Base-by-base conservation (phyloP, 2,113 vertebrate species). In the Hippolais icterina region DNA sequence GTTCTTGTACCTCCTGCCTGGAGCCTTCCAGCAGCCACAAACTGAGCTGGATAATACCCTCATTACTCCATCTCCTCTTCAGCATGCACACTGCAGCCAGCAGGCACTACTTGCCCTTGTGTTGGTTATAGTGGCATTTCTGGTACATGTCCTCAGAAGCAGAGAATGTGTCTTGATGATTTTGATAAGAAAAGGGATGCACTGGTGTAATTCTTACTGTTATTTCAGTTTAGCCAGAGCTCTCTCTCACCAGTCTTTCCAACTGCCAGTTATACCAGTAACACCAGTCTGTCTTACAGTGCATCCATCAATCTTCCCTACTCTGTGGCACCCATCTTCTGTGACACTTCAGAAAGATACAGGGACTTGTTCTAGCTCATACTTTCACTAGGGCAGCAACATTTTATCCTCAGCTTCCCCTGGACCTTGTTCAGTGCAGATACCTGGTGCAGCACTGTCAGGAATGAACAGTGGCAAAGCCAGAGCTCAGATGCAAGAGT, bases 11-110 rank as follows among this genome's bases (percentile, higher is more conserved):
- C 80, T 90, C 69, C 86, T 75, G 60, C 60, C 42, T 60, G 41
- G 56, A 83, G 80, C 72, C 60, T 95, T 87, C 56, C 80, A 92
- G 89, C 56, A 83, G 56, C 87, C 72, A 47, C 83, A 90, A 49
- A 83, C 10, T n/a, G 80, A 64, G 29, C 83, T 83, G 52, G 76
- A 42, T 92, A 52, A 47, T 74, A 25, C 11, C 1, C 5, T 85
- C 44, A 21, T 87, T 86, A 49, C 74, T 81, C 31, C 35, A 14
- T 57, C 46, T 86, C 64, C 74, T 52, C 70, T 83, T 76, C 44
- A 74, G 24, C 15, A 1, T 3, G 24, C 68, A 39, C 0, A 2
- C 50, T 90, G 64, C 86, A 81, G 59, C 50, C 86, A 87, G 17
- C 35, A 28, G 16, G 39, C 61, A 5, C 56, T 63, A 6, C 47